Percentiles rank a stretch among this genome's conserved stretches.
These are phyloP conservation scores for Panurus biarmicus DNA, from an alignment of 2,113 vertebrate genomes.

Conservation along the genomic window DNA sequence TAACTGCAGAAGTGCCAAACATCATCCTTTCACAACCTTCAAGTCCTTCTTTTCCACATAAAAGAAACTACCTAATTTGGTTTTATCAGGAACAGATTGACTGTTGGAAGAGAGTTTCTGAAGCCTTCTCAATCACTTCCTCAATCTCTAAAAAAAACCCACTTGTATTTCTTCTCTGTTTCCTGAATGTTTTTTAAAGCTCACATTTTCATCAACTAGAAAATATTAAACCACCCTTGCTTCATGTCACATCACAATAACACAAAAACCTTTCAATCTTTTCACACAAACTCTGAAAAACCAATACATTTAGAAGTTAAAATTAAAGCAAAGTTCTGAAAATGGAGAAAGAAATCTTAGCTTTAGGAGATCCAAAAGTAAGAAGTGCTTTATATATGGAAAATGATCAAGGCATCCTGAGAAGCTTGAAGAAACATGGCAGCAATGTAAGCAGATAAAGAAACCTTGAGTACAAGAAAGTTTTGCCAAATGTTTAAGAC, in stretches of 20 bases:
- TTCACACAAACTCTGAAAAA: not conserved
- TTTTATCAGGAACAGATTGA: not conserved
- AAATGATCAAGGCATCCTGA: not conserved
- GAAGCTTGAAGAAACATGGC: not conserved
- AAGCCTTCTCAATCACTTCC: not conserved
- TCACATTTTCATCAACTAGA: not conserved
- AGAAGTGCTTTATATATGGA: not conserved
- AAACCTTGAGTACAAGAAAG: not conserved
- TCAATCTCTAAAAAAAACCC: not conserved
- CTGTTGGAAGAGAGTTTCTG: not conserved
- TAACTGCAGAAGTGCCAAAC: not conserved
- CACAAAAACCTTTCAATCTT: not conserved
- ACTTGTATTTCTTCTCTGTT: not conserved
- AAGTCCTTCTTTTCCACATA: not conserved
- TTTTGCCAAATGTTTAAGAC: not conserved
- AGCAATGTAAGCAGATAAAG: not conserved
- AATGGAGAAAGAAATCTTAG: not conserved
- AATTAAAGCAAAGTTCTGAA: not conserved
- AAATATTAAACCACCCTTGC: not conserved
- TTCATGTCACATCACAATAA: not conserved
- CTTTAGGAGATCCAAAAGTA: not conserved
- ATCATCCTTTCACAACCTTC: not conserved
- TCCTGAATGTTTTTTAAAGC: not conserved
- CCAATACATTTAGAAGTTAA: not conserved
- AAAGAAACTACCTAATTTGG: not conserved